These are phyloP conservation scores for Thryonomys swinderianus DNA, from an alignment of 2,113 vertebrate species.

Conservation along the genomic window DNA sequence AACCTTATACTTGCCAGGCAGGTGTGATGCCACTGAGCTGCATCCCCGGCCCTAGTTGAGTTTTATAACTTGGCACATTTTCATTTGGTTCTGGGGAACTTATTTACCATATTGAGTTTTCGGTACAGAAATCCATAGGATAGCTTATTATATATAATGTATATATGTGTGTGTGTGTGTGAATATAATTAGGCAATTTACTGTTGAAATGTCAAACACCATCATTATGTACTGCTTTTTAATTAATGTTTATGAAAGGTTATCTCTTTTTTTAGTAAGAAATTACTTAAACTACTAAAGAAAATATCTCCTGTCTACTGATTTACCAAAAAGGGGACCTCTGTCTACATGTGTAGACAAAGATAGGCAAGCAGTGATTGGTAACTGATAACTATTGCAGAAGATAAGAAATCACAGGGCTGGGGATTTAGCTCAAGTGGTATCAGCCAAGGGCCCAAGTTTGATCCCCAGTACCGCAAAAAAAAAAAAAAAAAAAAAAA, in stretches of 20 bases:
- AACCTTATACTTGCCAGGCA: too few species aligned
- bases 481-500: too few species aligned
- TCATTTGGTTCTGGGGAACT: neutral
- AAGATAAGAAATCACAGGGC: conserved; percentile 43
- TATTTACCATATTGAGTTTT: conserved; percentile 35
- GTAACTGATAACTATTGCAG: neutral
- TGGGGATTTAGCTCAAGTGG: too few species aligned
- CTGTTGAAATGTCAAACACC: neutral
- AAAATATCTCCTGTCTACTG: neutral
- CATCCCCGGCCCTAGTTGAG: too few species aligned
- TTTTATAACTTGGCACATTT: conserved; percentile 36
- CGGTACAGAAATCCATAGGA: neutral
- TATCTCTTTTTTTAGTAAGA: neutral
- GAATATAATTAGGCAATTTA: conserved; percentile 24
- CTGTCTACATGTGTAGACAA: conserved; percentile 29
- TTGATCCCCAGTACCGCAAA: too few species aligned
- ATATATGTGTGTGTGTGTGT: too few species aligned
- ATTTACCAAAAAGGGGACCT: neutral
- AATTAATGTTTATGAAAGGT: conserved; percentile 37
- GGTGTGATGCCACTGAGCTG: too few species aligned
- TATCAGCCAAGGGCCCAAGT: too few species aligned
- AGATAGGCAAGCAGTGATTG: neutral
- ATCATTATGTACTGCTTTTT: neutral
- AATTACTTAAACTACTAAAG: conserved; percentile 26
- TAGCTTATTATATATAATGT: neutral